Evolutionary conservation across 1,140 invertebrate species (phyloP).

Genomic region (Lepidurus packardi): DNA sequence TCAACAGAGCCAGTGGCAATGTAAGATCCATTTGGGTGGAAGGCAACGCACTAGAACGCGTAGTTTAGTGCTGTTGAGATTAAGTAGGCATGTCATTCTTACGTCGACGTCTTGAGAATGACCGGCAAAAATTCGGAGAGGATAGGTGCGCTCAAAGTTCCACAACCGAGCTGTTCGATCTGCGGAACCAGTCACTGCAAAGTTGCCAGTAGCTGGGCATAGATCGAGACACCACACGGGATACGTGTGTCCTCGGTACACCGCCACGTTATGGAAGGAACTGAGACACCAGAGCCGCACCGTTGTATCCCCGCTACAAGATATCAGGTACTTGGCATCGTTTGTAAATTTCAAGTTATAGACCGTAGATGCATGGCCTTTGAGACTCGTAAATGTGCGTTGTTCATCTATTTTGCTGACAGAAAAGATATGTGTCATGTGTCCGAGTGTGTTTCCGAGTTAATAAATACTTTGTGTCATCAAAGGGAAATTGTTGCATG

Average conservation of each 20-base stretch:
- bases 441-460: neutral
- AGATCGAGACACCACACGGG: conserved; percentile 80
- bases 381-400: conserved; percentile 42
- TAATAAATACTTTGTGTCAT: neutral
- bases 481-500: neutral
- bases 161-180: conserved; percentile 79
- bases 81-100: conserved; percentile 38
- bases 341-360: conserved; percentile 62
- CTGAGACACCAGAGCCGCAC: conserved; percentile 64
- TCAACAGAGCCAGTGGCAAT: conserved; percentile 71
- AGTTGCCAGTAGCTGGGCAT: conserved; percentile 63
- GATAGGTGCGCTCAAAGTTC: conserved; percentile 71
- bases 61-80: conserved; percentile 33
- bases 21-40: conserved; percentile 76
- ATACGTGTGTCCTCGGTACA: conserved; percentile 74
- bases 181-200: conserved; percentile 68
- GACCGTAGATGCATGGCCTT: conserved; percentile 66
- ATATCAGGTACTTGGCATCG: conserved; percentile 57
- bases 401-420: neutral
- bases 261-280: conserved; percentile 59
- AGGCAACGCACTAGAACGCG: conserved; percentile 59
- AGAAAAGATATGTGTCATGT: neutral
- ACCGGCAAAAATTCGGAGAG: conserved; percentile 71
- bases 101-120: conserved; percentile 78
- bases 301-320: conserved; percentile 68